Percentiles rank a stretch among this genome's conserved stretches.
These are phyloP conservation scores for Lycocerus yunnanus DNA, from an alignment of 2,888 invertebrate species.

Conservation along the genomic window DNA sequence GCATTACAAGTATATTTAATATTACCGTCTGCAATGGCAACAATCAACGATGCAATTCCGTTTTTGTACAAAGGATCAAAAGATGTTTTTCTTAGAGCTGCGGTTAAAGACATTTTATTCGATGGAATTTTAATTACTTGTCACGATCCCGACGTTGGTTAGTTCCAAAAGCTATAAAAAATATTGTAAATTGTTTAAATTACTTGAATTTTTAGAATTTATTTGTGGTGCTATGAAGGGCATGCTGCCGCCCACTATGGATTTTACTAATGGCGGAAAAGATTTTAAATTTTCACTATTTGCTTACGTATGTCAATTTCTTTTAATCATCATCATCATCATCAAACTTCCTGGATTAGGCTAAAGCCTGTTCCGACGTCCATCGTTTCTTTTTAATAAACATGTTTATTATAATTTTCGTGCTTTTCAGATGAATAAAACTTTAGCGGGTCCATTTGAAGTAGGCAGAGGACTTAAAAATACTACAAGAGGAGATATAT, in stretches of 20 bases:
- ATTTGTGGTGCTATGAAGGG: constrained; percentile 47
- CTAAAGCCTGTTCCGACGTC: too few species aligned
- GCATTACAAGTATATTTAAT: constrained; percentile 36
- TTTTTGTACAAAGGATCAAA: constrained; percentile 59
- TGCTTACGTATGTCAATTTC: constrained; percentile 57
- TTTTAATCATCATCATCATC: too few species aligned
- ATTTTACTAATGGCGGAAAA: constrained; percentile 55
- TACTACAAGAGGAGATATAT: constrained; percentile 57
- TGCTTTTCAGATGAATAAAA: constrained; percentile 58
- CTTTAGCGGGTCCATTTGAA: constrained; percentile 60
- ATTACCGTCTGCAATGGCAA: constrained; percentile 18
- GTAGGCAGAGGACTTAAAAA: constrained; percentile 61
- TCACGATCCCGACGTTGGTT: constrained; percentile 53
- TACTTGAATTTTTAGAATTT: constrained; percentile 37
- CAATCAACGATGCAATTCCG: constrained; percentile 54
- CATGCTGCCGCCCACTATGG: constrained; percentile 54
- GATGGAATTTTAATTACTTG: constrained; percentile 59
- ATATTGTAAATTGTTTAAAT: background rate
- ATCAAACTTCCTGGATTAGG: too few species aligned
- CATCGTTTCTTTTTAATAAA: constrained; percentile 38
- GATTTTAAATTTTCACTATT: constrained; percentile 64
- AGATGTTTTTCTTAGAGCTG: constrained; percentile 59
- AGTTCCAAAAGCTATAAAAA: constrained; percentile 32
- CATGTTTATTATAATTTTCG: background rate
- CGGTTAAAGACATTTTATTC: constrained; percentile 62